Percentiles rank a stretch among this genome's conserved stretches.
These are phyloP conservation scores for Gymnocheta viridis DNA, from an alignment of 2,888 invertebrate genomes.

Conservation along the genomic window DNA sequence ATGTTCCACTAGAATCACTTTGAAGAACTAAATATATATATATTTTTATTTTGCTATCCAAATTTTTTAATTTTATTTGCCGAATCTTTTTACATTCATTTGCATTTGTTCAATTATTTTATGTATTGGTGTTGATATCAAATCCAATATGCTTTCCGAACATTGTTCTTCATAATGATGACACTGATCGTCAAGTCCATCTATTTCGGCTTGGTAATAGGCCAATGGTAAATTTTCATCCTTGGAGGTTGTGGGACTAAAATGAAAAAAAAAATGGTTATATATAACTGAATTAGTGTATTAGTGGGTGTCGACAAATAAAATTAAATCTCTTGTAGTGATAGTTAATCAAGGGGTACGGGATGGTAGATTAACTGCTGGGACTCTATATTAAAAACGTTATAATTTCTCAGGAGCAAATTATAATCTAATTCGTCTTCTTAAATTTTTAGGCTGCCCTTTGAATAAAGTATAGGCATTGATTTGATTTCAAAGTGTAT, in stretches of 20 bases:
- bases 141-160: constrained; percentile 75
- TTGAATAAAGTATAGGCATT: too few species aligned
- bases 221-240: constrained; percentile 75
- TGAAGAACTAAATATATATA: too few species aligned
- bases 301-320: too few species aligned
- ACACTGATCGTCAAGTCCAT: constrained; percentile 76
- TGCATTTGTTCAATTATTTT: constrained; percentile 73
- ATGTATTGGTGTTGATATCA: constrained; percentile 77
- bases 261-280: not conserved
- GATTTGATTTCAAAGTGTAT: too few species aligned
- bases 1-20: not conserved
- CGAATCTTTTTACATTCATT: constrained; percentile 36
- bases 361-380: too few species aligned
- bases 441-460: too few species aligned
- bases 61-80: constrained; percentile 43
- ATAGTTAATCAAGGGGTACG: too few species aligned
- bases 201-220: constrained; percentile 79
- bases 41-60: not conserved
- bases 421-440: too few species aligned
- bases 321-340: too few species aligned
- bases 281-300: too few species aligned
- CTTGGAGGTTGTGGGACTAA: constrained; percentile 78
- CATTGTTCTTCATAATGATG: constrained; percentile 74
- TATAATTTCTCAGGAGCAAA: too few species aligned
- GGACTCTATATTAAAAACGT: too few species aligned